Evolutionary conservation across 1,140 invertebrate genomes (phyloP), one percentile per base, ranked within the genome.

Genomic region (Hestina assimilis): DNA sequence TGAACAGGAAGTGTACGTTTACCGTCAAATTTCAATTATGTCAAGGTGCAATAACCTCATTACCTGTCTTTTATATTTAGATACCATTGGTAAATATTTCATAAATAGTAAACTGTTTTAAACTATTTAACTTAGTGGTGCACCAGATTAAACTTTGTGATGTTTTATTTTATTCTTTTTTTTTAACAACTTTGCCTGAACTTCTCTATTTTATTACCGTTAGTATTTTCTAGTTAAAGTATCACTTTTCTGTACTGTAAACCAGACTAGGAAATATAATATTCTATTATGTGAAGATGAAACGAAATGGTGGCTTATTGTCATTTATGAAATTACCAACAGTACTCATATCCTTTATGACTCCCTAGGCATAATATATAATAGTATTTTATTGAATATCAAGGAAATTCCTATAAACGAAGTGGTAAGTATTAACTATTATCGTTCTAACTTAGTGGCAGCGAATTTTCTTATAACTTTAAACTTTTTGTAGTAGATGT

Each of bases 1-100:
- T 23, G 28, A 55, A 45, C 52, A 56, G 62, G 62, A 65, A 53
- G 46, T 47, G 19, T 20, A 46, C 47, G 21, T 59, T 46, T 53
- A 53, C 23, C 29, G 52, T 21, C 29, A 38, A 26, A 21, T 28
- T 55, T 38, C 33, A 55, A 46, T 55, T 55, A 45, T 31, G 52
- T 38, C 29, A 46, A 41, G 31, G 52, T 55, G 12, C 41, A 55
- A 46, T 55, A 31, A 38, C 33, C 40, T 26, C 21, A 14, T 55
- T 55, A 38, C 33, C n/a, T 12, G 15, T 12, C 11, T 40, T 38
- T 33, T 23, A 17, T 9, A 40, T 19, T 14, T 33, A 11, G 9
- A 33, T n/a, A n/a, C n/a, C n/a, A n/a, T n/a, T n/a, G n/a, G n/a
- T n/a, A n/a, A n/a, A n/a, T n/a, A n/a, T n/a, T n/a, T n/a, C n/a